Base-by-base conservation (phyloP, 2,797 vertebrate species). In the Sebastes alutus region DNA sequence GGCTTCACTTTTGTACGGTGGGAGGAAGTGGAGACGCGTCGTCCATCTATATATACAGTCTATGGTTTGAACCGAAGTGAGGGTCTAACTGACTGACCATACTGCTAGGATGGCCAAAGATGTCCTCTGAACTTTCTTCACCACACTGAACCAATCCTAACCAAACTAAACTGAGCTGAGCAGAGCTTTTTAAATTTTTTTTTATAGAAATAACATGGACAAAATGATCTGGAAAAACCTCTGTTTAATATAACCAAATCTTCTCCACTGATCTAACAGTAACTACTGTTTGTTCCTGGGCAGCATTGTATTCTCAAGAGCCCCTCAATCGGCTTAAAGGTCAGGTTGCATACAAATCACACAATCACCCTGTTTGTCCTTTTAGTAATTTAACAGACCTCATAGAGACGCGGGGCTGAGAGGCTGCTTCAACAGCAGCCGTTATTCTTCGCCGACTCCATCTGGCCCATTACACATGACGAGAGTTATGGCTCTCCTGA, bases 301-400 rank as follows among this genome's bases (percentile, higher is more conserved):
- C 76, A 73, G 78, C 83, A 77, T 74, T 75, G 71, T 83, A 86
- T 90, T 91, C 84, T 90, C 60, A 70, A 85, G 89, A 87, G 84
- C 80, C 69, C 79, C 80, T 82, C 72, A 72, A 87, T 88, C 63
- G 86, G 79, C 89, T 79, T 86, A 94, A 95, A 95, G 93, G 94
- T 94, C 93, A 93, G 61, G 70, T 65, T 83, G 89, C 80, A 92
- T 88, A 92, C 89, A 94, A 92, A 94, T 94, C 92, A 87, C 82
- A 87, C 66, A 60, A 72, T 72, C 78, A 29, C 86, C 76, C 84
- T 20, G 63, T 90, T 90, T 91, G 86, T 93, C 90, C 85, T 93
- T 91, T 87, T 29, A 81, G 86, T 87, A 80, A 89, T 91, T 92
- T 87, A 88, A 89, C 89, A 88, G 80, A 86, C 72, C 84, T 83